A percentile compares a stretch with the other conserved stretches of the same genome.
Conservation (phyloP, 2,113 vertebrate genomes). For the Siphamia tubifer region DNA sequence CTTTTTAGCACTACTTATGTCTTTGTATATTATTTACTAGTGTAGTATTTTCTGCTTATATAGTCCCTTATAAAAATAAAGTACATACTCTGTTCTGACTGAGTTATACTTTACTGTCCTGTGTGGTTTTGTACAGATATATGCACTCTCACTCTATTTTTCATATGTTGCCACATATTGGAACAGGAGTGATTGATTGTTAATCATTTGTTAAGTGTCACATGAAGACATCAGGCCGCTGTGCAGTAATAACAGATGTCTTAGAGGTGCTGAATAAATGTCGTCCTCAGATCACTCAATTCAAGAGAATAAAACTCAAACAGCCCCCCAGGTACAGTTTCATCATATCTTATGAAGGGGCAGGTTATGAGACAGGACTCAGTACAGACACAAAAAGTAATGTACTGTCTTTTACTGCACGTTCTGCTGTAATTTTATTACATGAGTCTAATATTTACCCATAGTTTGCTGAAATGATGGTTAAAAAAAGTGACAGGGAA, state of each 20-base stretch:
- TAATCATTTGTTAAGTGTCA: constrained; percentile 41
- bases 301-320: constrained; percentile 57
- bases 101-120: too few relatives aligned
- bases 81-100: too few relatives aligned
- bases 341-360: constrained; percentile 48
- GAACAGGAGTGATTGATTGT: constrained; percentile 39
- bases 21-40: too few relatives aligned
- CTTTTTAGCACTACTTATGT: too few relatives aligned
- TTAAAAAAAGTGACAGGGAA: too few relatives aligned
- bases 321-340: constrained; percentile 54
- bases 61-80: too few relatives aligned
- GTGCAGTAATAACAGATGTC: constrained; percentile 45
- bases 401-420: constrained; percentile 1
- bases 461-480: too few relatives aligned
- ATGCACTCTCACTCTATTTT: background rate
- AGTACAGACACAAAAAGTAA: constrained; percentile 27
- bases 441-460: background rate
- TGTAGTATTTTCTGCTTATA: too few relatives aligned
- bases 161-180: background rate
- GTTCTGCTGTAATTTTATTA: background rate
- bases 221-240: constrained; percentile 25
- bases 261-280: constrained; percentile 46
- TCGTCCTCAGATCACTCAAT: constrained; percentile 35
- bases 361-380: constrained; percentile 1
- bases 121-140: background rate